A percentile compares a stretch with the other conserved stretches of the same genome.
phyloP scores from a whole-genome alignment of 1,140 invertebrate genomes.

The Diprion similis region DNA sequence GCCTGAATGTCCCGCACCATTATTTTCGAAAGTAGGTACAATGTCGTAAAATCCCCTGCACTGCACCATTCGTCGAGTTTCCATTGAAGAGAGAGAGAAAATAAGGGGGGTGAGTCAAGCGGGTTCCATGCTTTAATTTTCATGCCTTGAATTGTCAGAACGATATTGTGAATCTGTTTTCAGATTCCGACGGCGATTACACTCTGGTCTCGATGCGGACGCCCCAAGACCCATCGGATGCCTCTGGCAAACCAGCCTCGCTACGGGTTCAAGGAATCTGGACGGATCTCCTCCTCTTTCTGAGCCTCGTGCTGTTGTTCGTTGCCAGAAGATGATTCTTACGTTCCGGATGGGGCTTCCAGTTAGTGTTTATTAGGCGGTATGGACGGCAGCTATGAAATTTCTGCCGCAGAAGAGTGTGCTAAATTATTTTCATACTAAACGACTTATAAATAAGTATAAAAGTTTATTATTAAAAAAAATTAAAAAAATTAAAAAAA shows the following conservation, averaged over 20 bases:
- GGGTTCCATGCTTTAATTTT: slow-evolving; percentile 13
- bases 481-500: slow-evolving; percentile 16
- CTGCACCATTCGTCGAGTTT: not conserved
- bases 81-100: not conserved
- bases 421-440: slow-evolving; percentile 57
- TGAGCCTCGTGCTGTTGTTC: slow-evolving; percentile 39
- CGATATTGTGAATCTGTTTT: slow-evolving; percentile 33
- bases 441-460: slow-evolving; percentile 26
- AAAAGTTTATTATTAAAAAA: slow-evolving; percentile 24
- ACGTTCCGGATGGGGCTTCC: slow-evolving; percentile 50
- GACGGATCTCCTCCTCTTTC: slow-evolving; percentile 38
- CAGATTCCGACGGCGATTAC: slow-evolving; percentile 49
- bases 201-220: slow-evolving; percentile 41
- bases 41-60: too few relatives aligned
- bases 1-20: too few relatives aligned
- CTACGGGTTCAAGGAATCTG: slow-evolving; percentile 26
- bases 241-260: slow-evolving; percentile 22
- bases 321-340: slow-evolving; percentile 52
- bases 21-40: too few relatives aligned
- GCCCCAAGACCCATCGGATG: slow-evolving; percentile 26
- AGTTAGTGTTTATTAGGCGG: slow-evolving; percentile 50
- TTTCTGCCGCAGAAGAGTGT: slow-evolving; percentile 23
- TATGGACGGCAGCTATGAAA: slow-evolving; percentile 28
- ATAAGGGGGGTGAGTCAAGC: not conserved
- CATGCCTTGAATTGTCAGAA: slow-evolving; percentile 16